phyloP scores from a whole-genome alignment of 2,888 invertebrate species.

The Heliconius hortense region DNA sequence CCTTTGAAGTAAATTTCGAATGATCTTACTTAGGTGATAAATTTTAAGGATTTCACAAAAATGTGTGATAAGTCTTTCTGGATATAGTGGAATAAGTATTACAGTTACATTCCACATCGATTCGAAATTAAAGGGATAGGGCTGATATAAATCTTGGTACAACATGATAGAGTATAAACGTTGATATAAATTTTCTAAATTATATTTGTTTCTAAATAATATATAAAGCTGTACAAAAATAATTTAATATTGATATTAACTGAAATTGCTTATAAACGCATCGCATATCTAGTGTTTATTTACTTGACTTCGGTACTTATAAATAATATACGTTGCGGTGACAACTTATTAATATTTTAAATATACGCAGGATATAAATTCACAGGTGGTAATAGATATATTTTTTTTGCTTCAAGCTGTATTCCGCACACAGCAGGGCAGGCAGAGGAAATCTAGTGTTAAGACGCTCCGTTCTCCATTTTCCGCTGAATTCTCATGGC shows the following conservation, averaged over 20 bases:
- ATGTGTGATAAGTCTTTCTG: constrained; percentile 19
- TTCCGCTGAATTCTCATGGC: no score
- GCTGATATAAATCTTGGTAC: constrained; percentile 55
- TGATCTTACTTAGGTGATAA: neutral
- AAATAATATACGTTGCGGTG: neutral
- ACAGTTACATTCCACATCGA: constrained; percentile 45
- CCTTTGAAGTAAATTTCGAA: constrained; percentile 1
- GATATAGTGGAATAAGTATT: constrained; percentile 30
- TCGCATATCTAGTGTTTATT: neutral
- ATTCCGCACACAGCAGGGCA: no score
- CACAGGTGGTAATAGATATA: neutral
- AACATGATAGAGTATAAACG: constrained; percentile 11
- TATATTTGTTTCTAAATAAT: neutral
- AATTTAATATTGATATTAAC: neutral
- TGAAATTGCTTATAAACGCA: neutral
- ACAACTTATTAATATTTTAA: neutral
- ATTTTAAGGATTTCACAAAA: constrained; percentile 12
- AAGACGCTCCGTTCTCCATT: no score
- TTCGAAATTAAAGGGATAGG: constrained; percentile 45
- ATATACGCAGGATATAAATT: neutral
- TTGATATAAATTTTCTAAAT: constrained; percentile 17
- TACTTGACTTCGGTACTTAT: neutral
- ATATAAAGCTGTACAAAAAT: neutral
- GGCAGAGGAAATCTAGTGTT: no score
- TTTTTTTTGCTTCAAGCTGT: neutral